Evolutionary conservation across 2,113 vertebrate species (phyloP).

Genomic region (Burhinus bistriatus): DNA sequence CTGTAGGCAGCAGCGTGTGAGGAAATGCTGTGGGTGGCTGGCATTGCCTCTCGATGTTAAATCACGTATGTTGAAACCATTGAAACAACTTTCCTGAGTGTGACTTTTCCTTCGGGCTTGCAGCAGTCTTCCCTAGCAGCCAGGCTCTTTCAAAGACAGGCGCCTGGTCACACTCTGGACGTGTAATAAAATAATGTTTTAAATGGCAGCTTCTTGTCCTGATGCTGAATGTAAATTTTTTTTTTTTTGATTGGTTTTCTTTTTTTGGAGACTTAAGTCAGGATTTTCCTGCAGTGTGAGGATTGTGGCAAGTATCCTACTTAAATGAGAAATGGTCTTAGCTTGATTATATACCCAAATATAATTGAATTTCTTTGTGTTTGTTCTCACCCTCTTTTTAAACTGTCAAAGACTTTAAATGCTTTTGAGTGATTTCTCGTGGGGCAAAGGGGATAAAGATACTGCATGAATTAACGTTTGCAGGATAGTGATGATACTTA

Average conservation of each 20-base stretch:
- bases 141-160: neutral
- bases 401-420: neutral
- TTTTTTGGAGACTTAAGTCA: neutral
- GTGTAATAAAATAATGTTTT: neutral
- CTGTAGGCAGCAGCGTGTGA: neutral
- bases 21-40: neutral
- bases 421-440: neutral
- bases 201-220: neutral
- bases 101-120: neutral
- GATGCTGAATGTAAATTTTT: neutral
- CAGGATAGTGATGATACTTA: neutral
- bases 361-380: neutral
- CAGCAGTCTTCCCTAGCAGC: neutral
- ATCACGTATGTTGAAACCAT: neutral
- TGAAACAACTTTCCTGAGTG: neutral
- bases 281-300: neutral
- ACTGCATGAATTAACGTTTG: fast-evolving
- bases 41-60: neutral
- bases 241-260: neutral
- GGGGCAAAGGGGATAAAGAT: neutral
- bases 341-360: neutral
- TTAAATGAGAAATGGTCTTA: neutral
- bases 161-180: fast-evolving
- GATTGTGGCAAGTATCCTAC: neutral
- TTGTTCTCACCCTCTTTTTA: neutral